Evolutionary conservation across 2,888 invertebrate species (phyloP).

Genomic region (Acleris sparsana): DNA sequence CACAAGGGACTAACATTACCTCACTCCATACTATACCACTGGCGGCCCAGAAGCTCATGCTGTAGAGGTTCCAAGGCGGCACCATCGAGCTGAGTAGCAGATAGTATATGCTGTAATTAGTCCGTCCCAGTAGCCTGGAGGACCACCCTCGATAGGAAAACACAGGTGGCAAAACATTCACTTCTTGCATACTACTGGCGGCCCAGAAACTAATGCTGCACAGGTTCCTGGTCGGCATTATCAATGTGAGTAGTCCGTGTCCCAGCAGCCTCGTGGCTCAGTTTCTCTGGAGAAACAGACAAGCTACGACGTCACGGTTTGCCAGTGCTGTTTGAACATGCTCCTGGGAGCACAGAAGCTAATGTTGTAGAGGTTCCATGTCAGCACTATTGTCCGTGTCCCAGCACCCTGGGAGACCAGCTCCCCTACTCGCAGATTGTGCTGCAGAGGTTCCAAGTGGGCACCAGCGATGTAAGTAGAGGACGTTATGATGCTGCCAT

Average conservation of each 20-base stretch:
- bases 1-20: conserved; percentile 44
- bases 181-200: conserved; percentile 36
- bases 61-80: conserved; percentile 39
- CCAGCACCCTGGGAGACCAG: conserved; percentile 45
- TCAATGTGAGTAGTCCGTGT: conserved; percentile 27
- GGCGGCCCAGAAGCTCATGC: conserved; percentile 22
- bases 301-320: too few relatives aligned
- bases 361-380: conserved; percentile 37
- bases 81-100: conserved; percentile 29
- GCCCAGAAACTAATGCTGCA: conserved; percentile 33
- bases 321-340: too few relatives aligned
- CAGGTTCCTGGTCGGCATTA: conserved; percentile 38
- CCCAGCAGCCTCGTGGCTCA: conserved; percentile 47
- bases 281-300: too few relatives aligned
- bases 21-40: conserved; percentile 38
- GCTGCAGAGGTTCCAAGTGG: too few relatives aligned
- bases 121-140: conserved; percentile 34
- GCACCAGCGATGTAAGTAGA: too few relatives aligned
- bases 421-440: conserved; percentile 24
- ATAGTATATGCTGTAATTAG: too few relatives aligned
- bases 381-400: conserved; percentile 32
- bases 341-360: conserved; percentile 27
- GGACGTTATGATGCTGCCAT: too few relatives aligned
- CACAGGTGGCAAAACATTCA: conserved; percentile 43
- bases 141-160: conserved; percentile 39